Base-by-base conservation (phyloP, 2,888 invertebrate genomes). In the Taenaris catops region DNA sequence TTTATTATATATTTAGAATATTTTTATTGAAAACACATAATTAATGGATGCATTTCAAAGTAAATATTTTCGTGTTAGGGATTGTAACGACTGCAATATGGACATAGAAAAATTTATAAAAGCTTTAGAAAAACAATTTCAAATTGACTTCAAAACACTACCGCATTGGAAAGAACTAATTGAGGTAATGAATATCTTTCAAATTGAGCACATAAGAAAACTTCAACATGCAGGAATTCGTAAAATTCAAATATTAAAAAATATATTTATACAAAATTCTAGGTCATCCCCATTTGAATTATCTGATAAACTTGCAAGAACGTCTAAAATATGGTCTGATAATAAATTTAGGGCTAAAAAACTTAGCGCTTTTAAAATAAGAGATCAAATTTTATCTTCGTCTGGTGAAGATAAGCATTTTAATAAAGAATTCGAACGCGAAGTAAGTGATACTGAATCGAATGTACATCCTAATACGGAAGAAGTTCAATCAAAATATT, bases 231-330 rank as follows among this genome's bases (percentile, higher is more conserved):
- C 69, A 11, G 53, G 61, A 8, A 23, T 37, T n/a, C 69, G 78
- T 9, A 75, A 78, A 39, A 21, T 34, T 12, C 21, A 42, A 7
- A 83, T 86, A 32, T 64, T 83, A 39, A 41, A 73, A 2, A 81
- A 74, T 40, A 44, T 86, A 18, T 67, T 59, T 21, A 48, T 46
- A 24, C 55, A 84, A 47, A 52, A 46, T 7, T 60, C 50, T 5
- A 68, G 73, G 48, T 49, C 45, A 18, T 69, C 80, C 1, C 81
- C 84, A 0, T 81, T 81, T 52, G 58, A 67, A 32, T 49, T 80
- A 36, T 72, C 68, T 2, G 55, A 64, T 4, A 52, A 56, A 23
- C 49, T 76, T 18, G 56, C 54, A 27, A 69, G 80, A 48, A 81
- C 80, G 24, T 50, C 61, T 17, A 50, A 49, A n/a, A 56, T 53